A percentile compares a stretch with the other conserved stretches of the same genome.
Evolutionary conservation across 2,797 vertebrate species (phyloP).

Genomic region (Rhabdophis nuchalis): DNA sequence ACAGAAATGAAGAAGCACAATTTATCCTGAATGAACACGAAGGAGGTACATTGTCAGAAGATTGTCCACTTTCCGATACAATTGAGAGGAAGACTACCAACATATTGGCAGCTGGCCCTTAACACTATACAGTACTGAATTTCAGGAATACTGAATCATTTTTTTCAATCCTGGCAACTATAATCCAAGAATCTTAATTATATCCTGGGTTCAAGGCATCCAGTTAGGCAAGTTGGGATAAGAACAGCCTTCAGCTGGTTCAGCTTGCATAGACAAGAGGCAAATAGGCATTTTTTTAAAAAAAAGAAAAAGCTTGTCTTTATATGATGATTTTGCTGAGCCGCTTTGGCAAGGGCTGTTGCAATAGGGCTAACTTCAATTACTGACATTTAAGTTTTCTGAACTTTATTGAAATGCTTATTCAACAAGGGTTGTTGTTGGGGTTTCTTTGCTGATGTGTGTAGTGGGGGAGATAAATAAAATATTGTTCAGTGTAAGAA

Average conservation of each 20-base stretch:
- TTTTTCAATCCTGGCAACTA: conserved; percentile 39
- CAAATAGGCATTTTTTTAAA: too few species aligned
- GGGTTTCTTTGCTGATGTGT: background rate
- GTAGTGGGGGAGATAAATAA: background rate
- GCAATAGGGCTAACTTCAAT: background rate
- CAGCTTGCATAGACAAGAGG: conserved; percentile 41
- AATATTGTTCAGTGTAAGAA: background rate
- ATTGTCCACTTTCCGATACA: too few species aligned
- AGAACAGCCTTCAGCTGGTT: conserved; percentile 62
- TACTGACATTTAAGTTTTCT: background rate
- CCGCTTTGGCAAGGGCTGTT: background rate
- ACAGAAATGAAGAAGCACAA: background rate
- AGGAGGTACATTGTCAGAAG: background rate
- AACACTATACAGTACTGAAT: conserved; percentile 21
- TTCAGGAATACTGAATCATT: conserved; percentile 58
- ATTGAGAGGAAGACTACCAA: background rate
- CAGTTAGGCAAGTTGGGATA: conserved; percentile 74
- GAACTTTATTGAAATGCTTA: background rate
- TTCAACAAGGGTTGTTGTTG: conserved; percentile 17
- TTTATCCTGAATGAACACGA: background rate
- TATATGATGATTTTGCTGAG: conserved; percentile 1
- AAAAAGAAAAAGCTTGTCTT: background rate
- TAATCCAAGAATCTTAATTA: conserved; percentile 70
- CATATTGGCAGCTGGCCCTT: background rate
- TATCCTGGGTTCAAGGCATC: conserved; percentile 69